phyloP scores from a whole-genome alignment of 2,113 vertebrate species.

The Microcebus lehilahytsara region DNA sequence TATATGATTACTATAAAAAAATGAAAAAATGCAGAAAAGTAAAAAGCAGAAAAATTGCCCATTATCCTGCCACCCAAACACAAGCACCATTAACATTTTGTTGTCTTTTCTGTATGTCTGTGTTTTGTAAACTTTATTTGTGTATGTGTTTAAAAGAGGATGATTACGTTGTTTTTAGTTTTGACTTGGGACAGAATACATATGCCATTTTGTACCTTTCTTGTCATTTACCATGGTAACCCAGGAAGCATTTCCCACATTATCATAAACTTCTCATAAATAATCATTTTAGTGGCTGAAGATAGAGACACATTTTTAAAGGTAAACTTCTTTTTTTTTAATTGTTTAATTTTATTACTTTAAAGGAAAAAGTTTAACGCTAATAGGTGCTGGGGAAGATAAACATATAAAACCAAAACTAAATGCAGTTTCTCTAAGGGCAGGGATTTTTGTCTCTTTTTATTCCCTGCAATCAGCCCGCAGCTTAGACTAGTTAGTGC shows the following conservation, averaged over 20 bases:
- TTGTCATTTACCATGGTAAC: not conserved
- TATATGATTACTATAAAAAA: not conserved
- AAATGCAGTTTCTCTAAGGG: not conserved
- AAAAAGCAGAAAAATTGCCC: not conserved
- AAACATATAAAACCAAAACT: conserved; percentile 16
- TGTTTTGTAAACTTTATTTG: not conserved
- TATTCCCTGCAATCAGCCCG: not conserved
- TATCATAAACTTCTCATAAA: not conserved
- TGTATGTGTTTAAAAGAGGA: not conserved
- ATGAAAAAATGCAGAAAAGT: not conserved
- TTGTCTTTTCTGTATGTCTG: not conserved
- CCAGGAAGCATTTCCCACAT: not conserved
- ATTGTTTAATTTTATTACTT: not conserved
- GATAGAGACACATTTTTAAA: conserved; percentile 14
- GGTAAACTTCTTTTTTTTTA: not conserved
- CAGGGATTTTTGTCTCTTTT: not conserved
- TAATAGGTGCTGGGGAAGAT: not conserved
- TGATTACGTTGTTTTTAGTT: not conserved
- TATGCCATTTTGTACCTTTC: not conserved
- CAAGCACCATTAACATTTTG: not conserved
- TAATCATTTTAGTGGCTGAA: conserved; percentile 24
- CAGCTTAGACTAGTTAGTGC: not conserved
- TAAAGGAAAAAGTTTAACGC: not conserved
- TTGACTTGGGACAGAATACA: not conserved
- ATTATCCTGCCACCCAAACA: not conserved